Percentiles rank a stretch among this genome's conserved stretches.
phyloP scores from a whole-genome alignment of 2,113 vertebrate species.

The Nothocercus nigrocapillus region DNA sequence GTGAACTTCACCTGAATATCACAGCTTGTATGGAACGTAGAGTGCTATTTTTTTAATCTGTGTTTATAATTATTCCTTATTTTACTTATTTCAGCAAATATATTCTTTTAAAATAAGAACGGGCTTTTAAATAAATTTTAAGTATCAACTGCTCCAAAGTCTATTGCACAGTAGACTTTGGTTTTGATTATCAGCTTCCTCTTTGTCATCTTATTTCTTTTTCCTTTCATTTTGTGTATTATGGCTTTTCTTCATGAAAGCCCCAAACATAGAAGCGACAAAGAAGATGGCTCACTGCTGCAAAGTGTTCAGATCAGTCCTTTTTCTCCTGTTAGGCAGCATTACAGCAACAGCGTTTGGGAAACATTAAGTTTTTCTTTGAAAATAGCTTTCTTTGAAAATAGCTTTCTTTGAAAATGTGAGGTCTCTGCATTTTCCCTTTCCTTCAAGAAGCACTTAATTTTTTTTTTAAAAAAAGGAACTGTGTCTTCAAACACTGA shows the following conservation, averaged over 20 bases:
- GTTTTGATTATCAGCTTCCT: not conserved
- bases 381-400: not conserved
- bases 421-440: not conserved
- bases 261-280: not conserved
- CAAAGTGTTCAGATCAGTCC: not conserved
- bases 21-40: not conserved
- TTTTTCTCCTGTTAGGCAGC: not conserved
- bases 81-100: not conserved
- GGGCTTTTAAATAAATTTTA: not conserved
- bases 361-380: not conserved
- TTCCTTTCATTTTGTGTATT: not conserved
- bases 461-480: too few species aligned
- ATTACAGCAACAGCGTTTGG: not conserved
- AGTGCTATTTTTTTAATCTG: not conserved
- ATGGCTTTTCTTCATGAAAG: not conserved
- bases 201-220: not conserved
- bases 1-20: not conserved
- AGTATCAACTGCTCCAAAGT: not conserved
- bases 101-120: not conserved
- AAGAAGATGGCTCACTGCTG: not conserved
- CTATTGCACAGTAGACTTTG: not conserved
- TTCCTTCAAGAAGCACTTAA: not conserved
- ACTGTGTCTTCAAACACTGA: fast-evolving
- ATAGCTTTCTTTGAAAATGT: too few species aligned
- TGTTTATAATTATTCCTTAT: not conserved